A percentile compares a stretch with the other conserved stretches of the same genome.
These are phyloP conservation scores for Pseudomyrmex cubaensis DNA, from an alignment of 1,140 invertebrate species.

Conservation along the genomic window DNA sequence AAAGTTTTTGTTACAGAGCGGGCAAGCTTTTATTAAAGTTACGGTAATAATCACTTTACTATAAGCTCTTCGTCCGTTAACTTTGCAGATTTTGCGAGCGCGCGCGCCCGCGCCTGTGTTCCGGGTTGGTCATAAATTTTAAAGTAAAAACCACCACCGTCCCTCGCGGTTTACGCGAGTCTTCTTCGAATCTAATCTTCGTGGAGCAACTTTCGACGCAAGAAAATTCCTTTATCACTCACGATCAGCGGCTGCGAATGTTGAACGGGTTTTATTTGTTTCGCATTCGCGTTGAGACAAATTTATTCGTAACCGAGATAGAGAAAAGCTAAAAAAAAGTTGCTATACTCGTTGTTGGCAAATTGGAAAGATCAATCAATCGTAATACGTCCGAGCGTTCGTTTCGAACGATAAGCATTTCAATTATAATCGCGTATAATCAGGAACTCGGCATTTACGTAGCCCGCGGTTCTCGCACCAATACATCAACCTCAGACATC, in stretches of 20 bases:
- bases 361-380: too few relatives aligned
- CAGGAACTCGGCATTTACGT: not conserved
- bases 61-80: conserved; percentile 47
- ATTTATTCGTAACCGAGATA: not conserved
- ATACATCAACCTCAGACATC: conserved; percentile 35
- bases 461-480: not conserved
- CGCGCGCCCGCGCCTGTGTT: not conserved
- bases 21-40: conserved; percentile 60
- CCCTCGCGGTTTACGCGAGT: conserved; percentile 19
- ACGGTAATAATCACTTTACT: conserved; percentile 56
- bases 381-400: too few relatives aligned
- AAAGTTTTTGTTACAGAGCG: conserved; percentile 40
- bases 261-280: not conserved
- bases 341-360: too few relatives aligned
- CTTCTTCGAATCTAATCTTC: conserved; percentile 8
- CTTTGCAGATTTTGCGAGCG: conserved; percentile 48
- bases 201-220: not conserved
- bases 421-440: not conserved
- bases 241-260: not conserved
- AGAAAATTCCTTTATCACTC: not conserved
- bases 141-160: conserved; percentile 21
- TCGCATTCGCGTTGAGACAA: not conserved
- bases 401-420: not conserved
- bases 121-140: not conserved
- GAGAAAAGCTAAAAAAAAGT: not conserved